phyloP scores from a whole-genome alignment of 1,140 invertebrate species.

The Bombus ignitus region DNA sequence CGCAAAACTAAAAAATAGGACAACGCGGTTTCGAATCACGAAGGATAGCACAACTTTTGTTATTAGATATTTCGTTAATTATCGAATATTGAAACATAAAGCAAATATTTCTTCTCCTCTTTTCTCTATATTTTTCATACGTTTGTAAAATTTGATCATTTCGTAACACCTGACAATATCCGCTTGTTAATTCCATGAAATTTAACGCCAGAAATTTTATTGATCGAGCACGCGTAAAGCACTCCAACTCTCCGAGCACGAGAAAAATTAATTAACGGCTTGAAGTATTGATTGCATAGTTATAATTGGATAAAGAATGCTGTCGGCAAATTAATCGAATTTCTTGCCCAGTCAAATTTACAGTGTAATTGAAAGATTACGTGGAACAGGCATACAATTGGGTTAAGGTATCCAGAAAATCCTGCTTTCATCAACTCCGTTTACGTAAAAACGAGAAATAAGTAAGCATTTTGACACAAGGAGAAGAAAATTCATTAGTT shows the following conservation, averaged over 20 bases:
- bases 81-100: background rate
- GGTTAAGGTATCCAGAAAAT: background rate
- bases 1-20: background rate
- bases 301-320: background rate
- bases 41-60: background rate
- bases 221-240: background rate
- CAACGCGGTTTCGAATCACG: background rate
- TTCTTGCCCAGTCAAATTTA: background rate
- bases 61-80: background rate
- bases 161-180: background rate
- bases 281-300: background rate
- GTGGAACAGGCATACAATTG: background rate
- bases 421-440: background rate
- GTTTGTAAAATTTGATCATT: background rate
- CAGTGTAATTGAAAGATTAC: background rate
- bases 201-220: background rate
- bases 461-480: background rate
- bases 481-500: background rate
- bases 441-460: background rate
- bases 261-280: constrained; percentile 4
- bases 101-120: background rate
- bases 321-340: constrained; percentile 14
- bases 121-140: background rate
- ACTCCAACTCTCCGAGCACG: background rate
- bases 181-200: background rate